Evolutionary conservation across 2,797 vertebrate genomes (phyloP).

Genomic region (Mus caroli): DNA sequence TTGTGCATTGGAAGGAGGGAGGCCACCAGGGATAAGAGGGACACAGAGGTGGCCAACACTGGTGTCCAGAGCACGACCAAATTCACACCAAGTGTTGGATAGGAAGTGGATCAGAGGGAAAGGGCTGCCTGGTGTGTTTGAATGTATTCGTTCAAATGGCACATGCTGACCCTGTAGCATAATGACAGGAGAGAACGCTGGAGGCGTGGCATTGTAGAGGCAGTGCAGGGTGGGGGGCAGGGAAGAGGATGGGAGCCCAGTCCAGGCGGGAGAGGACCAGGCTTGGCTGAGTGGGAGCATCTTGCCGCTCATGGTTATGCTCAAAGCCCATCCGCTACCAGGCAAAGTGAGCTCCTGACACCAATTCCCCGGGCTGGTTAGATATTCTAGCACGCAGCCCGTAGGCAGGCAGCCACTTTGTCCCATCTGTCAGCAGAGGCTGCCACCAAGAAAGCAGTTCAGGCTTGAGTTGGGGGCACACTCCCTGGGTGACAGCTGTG

Average conservation of each 20-base stretch:
- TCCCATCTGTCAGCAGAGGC: neutral
- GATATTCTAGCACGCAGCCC: neutral
- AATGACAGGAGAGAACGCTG: neutral
- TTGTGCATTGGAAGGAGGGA: neutral
- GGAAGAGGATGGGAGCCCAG: neutral
- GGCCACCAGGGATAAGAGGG: neutral
- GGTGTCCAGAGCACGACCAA: neutral
- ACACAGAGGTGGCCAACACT: neutral
- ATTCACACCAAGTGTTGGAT: neutral
- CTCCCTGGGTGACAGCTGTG: neutral
- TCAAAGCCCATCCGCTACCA: neutral
- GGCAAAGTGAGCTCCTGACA: neutral
- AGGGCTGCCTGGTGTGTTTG: neutral
- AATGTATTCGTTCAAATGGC: neutral
- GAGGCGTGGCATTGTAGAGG: fast-evolving
- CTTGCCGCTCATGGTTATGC: neutral
- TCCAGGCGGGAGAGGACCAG: neutral
- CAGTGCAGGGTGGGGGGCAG: neutral
- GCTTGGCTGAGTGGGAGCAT: neutral
- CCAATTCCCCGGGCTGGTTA: neutral
- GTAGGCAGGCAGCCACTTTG: neutral
- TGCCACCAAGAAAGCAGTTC: neutral
- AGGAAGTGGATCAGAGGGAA: neutral
- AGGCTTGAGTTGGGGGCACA: neutral
- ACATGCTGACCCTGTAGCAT: neutral